These are phyloP conservation scores for Mycetomoellerius zeteki DNA, from an alignment of 1,140 invertebrate species.

Conservation along the genomic window DNA sequence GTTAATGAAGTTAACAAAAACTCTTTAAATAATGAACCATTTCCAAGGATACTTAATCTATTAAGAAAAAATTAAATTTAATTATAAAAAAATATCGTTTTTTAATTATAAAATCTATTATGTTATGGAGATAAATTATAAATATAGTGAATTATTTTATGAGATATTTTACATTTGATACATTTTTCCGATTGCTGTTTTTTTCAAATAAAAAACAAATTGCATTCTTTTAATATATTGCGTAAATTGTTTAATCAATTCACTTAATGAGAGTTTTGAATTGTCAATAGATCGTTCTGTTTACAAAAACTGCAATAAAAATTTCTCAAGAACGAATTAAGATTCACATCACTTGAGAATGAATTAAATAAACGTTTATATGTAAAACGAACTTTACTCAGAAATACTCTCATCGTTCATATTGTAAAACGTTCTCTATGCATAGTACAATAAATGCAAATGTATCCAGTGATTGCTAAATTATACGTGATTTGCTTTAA, in stretches of 20 bases:
- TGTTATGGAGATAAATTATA: neutral
- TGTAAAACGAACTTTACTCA: neutral
- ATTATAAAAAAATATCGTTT: neutral
- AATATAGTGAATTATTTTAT: neutral
- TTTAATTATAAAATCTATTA: neutral
- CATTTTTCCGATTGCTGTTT: no score
- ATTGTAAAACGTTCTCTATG: neutral
- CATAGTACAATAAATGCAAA: conserved; percentile 2
- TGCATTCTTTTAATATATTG: neutral
- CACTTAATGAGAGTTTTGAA: neutral
- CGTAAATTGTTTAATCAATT: neutral
- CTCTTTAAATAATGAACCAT: neutral
- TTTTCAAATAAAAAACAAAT: neutral
- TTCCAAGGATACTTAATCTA: neutral
- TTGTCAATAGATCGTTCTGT: neutral
- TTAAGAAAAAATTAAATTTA: conserved; percentile 7
- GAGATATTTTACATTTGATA: no score
- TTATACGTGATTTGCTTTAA: conserved; percentile 10
- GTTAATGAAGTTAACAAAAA: neutral
- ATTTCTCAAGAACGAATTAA: neutral
- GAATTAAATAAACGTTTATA: neutral
- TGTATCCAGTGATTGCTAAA: conserved; percentile 27
- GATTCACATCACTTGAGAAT: conserved; percentile 12
- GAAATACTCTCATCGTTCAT: neutral
- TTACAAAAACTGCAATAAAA: neutral